These are phyloP conservation scores for Phortica variegata DNA, from an alignment of 1,140 invertebrate species.

Conservation along the genomic window DNA sequence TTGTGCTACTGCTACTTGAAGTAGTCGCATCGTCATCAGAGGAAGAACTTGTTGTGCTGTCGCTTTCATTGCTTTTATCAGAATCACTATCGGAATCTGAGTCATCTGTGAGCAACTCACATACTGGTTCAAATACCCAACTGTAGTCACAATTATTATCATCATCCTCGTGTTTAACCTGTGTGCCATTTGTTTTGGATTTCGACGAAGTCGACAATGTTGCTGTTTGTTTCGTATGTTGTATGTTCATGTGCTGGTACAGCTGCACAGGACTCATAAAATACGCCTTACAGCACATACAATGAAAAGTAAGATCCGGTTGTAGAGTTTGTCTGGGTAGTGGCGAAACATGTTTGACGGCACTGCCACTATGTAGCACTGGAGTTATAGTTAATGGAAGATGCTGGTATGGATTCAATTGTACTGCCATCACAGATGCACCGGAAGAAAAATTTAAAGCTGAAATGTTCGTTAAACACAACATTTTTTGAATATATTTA, in stretches of 20 bases:
- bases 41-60: not conserved
- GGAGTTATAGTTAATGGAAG: conserved; percentile 44
- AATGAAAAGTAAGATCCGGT: conserved; percentile 54
- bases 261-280: conserved; percentile 44
- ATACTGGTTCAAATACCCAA: conserved; percentile 52
- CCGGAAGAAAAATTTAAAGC: too few relatives aligned
- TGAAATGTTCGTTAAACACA: too few relatives aligned
- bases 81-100: conserved; percentile 17
- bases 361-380: not conserved
- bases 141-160: conserved; percentile 37
- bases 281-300: conserved; percentile 48
- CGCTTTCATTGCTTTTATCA: conserved; percentile 15
- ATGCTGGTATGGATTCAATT: conserved; percentile 41
- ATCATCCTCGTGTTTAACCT: conserved; percentile 25
- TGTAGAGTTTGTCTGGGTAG: conserved; percentile 24
- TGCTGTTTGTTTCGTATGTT: conserved; percentile 29
- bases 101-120: conserved; percentile 29
- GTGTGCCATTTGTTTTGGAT: conserved; percentile 2
- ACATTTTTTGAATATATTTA: too few relatives aligned
- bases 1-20: not conserved
- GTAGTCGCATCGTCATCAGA: conserved; percentile 18
- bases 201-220: conserved; percentile 8
- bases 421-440: conserved; percentile 44
- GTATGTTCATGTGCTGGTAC: conserved; percentile 52
- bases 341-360: not conserved